phyloP scores from a whole-genome alignment of 2,888 invertebrate species.

The Biston stratarius region DNA sequence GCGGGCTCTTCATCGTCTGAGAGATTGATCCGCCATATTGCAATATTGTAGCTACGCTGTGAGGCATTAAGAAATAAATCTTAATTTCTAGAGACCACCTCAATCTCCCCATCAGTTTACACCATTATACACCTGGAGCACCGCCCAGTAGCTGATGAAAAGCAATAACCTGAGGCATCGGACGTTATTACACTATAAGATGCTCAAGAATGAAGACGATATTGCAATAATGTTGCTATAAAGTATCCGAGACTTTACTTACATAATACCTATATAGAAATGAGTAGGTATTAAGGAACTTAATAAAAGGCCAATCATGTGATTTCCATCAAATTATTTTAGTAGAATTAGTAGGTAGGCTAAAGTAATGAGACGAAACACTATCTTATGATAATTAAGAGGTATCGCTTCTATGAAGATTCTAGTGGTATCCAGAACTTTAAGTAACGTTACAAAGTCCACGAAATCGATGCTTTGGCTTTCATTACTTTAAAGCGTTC shows the following conservation, averaged over 20 bases:
- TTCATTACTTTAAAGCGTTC: too few relatives aligned
- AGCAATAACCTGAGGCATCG: constrained; percentile 23
- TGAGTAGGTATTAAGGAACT: too few relatives aligned
- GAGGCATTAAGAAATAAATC: constrained; percentile 29
- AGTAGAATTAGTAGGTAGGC: too few relatives aligned
- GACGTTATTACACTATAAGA: constrained; percentile 17
- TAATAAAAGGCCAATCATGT: too few relatives aligned
- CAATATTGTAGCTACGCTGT: constrained; percentile 14
- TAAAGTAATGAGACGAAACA: too few relatives aligned
- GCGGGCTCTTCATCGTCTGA: not conserved
- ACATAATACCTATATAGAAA: too few relatives aligned
- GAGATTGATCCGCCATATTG: constrained; percentile 12
- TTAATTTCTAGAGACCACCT: constrained; percentile 18
- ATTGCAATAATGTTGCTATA: constrained; percentile 9
- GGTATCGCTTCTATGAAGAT: too few relatives aligned
- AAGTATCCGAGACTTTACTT: not conserved
- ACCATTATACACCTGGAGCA: constrained; percentile 26
- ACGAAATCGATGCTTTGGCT: too few relatives aligned
- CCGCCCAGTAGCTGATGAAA: constrained; percentile 30
- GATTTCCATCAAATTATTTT: too few relatives aligned
- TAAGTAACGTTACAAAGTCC: too few relatives aligned
- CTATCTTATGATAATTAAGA: too few relatives aligned
- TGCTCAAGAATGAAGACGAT: constrained; percentile 11
- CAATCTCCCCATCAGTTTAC: constrained; percentile 28
- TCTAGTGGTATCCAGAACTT: too few relatives aligned